Evolutionary conservation across 2,797 vertebrate genomes (phyloP).

Genomic region (Rhinichthys osculus): DNA sequence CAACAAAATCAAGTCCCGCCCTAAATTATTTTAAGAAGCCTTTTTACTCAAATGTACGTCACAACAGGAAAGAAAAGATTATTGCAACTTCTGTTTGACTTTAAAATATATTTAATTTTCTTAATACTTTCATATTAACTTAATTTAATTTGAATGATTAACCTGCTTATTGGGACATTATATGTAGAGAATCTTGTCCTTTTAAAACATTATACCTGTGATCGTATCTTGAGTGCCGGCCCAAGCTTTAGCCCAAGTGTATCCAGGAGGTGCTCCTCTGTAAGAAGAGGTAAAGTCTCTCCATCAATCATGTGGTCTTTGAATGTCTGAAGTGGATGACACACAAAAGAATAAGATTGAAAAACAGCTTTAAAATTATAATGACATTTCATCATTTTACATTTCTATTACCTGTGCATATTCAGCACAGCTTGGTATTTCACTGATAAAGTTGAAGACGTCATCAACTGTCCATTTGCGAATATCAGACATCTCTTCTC

Average conservation of each 20-base stretch:
- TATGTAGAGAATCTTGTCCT: background rate
- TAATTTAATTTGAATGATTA: background rate
- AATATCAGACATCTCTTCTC: slow-evolving; percentile 86
- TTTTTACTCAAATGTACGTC: background rate
- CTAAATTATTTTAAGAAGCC: background rate
- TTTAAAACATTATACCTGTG: slow-evolving; percentile 81
- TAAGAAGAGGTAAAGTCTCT: slow-evolving; percentile 93
- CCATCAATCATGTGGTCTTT: slow-evolving; percentile 97
- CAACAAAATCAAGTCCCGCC: background rate
- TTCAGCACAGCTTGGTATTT: slow-evolving; percentile 90
- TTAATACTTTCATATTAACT: no score
- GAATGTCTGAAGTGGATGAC: slow-evolving; percentile 81
- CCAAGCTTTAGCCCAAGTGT: slow-evolving; percentile 94
- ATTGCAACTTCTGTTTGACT: background rate
- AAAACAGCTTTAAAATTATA: background rate
- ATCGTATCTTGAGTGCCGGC: slow-evolving; percentile 92
- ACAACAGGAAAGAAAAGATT: background rate
- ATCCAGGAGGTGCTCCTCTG: slow-evolving; percentile 93
- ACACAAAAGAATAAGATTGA: slow-evolving; percentile 14
- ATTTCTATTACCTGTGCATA: slow-evolving; percentile 86
- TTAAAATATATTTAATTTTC: background rate
- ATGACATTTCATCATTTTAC: background rate
- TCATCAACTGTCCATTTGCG: slow-evolving; percentile 93
- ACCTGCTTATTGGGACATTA: background rate
- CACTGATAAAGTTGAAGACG: slow-evolving; percentile 87